phyloP scores from a whole-genome alignment of 2,113 vertebrate genomes.

The Seriola aureovittata region DNA sequence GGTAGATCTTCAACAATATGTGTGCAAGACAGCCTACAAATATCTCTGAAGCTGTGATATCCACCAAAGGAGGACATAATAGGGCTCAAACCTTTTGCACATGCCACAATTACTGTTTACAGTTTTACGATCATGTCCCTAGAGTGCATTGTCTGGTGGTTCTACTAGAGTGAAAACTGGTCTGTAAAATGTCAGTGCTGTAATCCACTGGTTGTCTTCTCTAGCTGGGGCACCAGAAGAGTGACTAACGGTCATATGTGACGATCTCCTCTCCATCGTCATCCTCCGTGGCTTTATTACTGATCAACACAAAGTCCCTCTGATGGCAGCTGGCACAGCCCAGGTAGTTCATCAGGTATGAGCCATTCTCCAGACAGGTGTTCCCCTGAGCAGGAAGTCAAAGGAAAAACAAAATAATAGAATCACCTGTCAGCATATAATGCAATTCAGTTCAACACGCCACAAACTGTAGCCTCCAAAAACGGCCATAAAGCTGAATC shows the following conservation, averaged over 20 bases:
- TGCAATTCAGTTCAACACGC: not conserved
- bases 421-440: not conserved
- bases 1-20: too few relatives aligned
- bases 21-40: not conserved
- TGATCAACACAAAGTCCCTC: constrained; percentile 91
- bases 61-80: not conserved
- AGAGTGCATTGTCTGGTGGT: not conserved
- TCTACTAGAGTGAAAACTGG: not conserved
- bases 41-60: not conserved
- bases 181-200: not conserved
- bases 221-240: not conserved
- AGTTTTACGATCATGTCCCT: not conserved
- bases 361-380: constrained; percentile 93
- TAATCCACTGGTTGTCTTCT: not conserved
- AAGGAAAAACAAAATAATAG: not conserved
- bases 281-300: constrained; percentile 87
- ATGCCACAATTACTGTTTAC: not conserved
- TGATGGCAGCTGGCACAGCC: constrained; percentile 91
- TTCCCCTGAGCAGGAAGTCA: constrained; percentile 83
- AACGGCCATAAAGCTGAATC: not conserved
- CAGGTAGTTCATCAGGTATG: constrained; percentile 92
- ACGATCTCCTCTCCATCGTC: constrained; percentile 94
- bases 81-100: not conserved
- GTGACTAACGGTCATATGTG: constrained; percentile 92
- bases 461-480: not conserved